phyloP scores from a whole-genome alignment of 2,797 vertebrate genomes.

The Eospalax fontanierii region DNA sequence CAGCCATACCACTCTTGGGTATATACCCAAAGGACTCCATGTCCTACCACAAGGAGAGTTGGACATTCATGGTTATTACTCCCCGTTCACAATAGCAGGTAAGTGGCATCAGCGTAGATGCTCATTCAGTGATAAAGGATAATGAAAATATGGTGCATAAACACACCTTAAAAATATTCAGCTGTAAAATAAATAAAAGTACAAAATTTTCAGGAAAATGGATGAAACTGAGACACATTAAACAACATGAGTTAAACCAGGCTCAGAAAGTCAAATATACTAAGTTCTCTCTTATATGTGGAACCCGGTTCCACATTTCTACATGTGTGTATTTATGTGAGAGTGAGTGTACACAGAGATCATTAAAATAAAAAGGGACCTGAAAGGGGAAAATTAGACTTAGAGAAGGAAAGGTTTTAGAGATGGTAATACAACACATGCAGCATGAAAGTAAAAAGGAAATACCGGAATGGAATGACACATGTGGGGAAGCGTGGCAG shows the following conservation, averaged over 20 bases:
- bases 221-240: background rate
- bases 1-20: too few relatives aligned
- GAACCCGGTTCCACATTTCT: background rate
- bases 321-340: background rate
- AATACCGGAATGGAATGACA: accelerated
- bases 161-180: background rate
- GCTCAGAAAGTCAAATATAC: background rate
- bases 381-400: background rate
- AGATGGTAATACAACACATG: background rate
- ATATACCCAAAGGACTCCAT: background rate
- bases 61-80: too few relatives aligned
- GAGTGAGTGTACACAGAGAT: background rate
- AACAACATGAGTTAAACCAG: background rate
- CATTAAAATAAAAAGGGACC: background rate
- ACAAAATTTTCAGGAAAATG: background rate
- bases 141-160: background rate
- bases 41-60: background rate
- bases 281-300: background rate
- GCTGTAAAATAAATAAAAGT: background rate
- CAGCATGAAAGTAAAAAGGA: background rate
- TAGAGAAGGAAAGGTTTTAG: background rate
- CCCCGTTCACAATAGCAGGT: too few relatives aligned
- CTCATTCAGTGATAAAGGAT: background rate
- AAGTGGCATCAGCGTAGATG: background rate
- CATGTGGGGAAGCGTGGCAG: background rate